Base-by-base conservation (phyloP, 1,140 invertebrate genomes). In the Pseudomyrmex flavicornis region DNA sequence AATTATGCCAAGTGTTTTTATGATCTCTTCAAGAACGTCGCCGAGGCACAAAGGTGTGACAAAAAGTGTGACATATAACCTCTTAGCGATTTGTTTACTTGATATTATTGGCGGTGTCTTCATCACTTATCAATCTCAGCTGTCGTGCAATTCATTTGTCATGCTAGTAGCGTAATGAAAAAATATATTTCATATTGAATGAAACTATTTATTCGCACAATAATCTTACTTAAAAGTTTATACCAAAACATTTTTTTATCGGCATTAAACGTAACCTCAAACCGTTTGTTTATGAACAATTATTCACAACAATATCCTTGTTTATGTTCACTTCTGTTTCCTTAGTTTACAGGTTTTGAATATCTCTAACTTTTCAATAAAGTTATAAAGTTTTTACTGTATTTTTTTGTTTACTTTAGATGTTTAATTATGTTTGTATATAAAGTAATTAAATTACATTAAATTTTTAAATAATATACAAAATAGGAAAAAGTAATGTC, bases 1-100 rank as follows among this genome's bases (percentile, higher is more conserved):
- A 94, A 94, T 90, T 95, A 95, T 75, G 93, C 93, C 77, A 94
- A 95, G 92, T 94, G 93, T 88, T 96, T 96, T 89, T 95, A 96
- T 86, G 95, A 95, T 83, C 92, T 95, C 58, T 96, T 95, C 86
- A 95, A 95, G 91, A 93, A 93, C 82, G 91, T 94, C 86, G 94
- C 95, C 76, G 95, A 96, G 83, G 93, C 93, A 80, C 94, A 95
- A 90, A 96, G 95, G 95, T 96, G 94, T 88, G 91, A 70, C 22
- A 2, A 79, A 35, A 77, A 83, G 84, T 82, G 61, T 50, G 59
- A 7, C 17, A 17, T 93, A 92, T 94, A 93, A 92, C 92, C 92
- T 93, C 90, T 77, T 35, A 72, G 75, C 59, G 56, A 87, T 76
- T 92, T 92, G 89, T 92, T 92, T 92, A 93, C 91, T 85, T 73